Base-by-base conservation (phyloP, 2,888 invertebrate genomes). In the Zele albiditarsus region DNA sequence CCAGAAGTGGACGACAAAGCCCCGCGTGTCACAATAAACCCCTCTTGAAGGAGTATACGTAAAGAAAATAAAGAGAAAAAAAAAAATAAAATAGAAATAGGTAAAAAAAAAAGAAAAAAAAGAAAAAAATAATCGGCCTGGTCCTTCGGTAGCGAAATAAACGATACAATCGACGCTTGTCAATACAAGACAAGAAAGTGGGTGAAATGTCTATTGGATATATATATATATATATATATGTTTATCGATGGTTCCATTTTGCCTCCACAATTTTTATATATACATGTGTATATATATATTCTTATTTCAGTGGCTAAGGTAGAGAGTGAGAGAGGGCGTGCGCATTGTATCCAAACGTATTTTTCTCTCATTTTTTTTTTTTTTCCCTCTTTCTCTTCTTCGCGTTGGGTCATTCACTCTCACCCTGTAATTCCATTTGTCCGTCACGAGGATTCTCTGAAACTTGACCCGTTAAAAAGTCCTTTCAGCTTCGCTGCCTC, bases 381-480 rank as follows among this genome's bases (percentile, higher is more conserved):
- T 38, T 38, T 38, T 38, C 12, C 38, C 20, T 53, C 53, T 8
- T 53, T 53, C 53, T 53, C 10, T 20, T 20, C 20, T 20, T 20
- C 20, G 53, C 10, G 53, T 6, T 53, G n/a, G 53, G 53, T 53
- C 53, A 20, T 53, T 53, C 53, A 53, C 53, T 53, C 53, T 53
- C 53, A 53, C 78, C 80, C 79, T 80, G 80, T 87, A 85, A 87
- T 87, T 87, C 87, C 81, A 86, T 87, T 86, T 87, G 84, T 86
- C 83, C 85, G 84, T 83, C 84, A 82, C 78, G 80, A 84, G 82
- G 84, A 83, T 82, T 57, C 57, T 73, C 78, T 82, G 86, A 84
- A 87, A 87, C 86, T 85, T 83, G 86, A 87, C 86, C 87, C 84
- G 84, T 87, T 87, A 86, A 86, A 86, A 87, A 87, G 86, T 87